Evolutionary conservation across 2,888 invertebrate genomes (phyloP).

Genomic region (Pseudoips prasinana): DNA sequence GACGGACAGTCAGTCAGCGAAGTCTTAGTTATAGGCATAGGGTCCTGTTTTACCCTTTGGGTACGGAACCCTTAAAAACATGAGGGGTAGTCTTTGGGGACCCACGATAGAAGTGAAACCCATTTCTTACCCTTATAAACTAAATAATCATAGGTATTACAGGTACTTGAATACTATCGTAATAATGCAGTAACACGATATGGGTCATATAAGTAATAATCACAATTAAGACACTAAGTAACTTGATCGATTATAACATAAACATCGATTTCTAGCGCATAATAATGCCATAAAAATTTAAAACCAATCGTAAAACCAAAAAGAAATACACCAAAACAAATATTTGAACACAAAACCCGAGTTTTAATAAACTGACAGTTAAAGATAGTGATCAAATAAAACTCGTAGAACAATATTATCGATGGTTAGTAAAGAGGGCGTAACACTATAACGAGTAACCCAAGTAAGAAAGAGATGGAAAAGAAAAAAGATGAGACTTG

Average conservation of each 20-base stretch:
- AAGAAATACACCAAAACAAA: constrained; percentile 19
- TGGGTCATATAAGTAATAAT: too few relatives aligned
- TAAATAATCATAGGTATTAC: too few relatives aligned
- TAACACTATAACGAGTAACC: constrained; percentile 50
- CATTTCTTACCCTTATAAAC: too few relatives aligned
- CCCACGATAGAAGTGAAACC: too few relatives aligned
- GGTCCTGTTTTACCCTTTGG: too few relatives aligned
- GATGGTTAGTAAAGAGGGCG: constrained; percentile 48
- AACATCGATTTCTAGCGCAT: constrained; percentile 8
- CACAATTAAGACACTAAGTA: too few relatives aligned
- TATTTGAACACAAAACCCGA: constrained; percentile 25
- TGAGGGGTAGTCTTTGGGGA: too few relatives aligned
- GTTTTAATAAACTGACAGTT: constrained; percentile 46
- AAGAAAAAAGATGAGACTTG: constrained; percentile 30
- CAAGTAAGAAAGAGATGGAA: constrained; percentile 36
- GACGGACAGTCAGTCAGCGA: too few relatives aligned
- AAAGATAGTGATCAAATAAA: constrained; percentile 55
- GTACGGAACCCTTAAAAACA: too few relatives aligned
- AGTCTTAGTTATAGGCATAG: too few relatives aligned
- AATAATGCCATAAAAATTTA: constrained; percentile 22
- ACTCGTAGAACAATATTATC: constrained; percentile 65
- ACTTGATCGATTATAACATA: constrained; percentile 1
- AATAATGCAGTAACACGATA: too few relatives aligned
- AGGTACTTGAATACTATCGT: too few relatives aligned
- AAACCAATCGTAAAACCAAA: constrained; percentile 20